Evolutionary conservation across 1,140 invertebrate species (phyloP).

Genomic region (Saccostrea echinata): DNA sequence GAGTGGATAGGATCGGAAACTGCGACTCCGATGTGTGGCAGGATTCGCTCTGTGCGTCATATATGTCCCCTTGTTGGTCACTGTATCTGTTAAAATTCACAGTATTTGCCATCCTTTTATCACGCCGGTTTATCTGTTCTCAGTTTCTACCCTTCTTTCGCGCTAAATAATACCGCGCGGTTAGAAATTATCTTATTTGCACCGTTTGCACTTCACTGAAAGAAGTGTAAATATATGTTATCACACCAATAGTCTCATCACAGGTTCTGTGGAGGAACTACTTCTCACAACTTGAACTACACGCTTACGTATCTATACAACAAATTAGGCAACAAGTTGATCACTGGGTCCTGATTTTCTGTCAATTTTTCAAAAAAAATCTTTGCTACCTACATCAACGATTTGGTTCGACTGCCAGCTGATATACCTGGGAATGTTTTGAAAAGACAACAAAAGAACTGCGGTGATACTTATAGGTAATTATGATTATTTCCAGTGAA

Average conservation of each 20-base stretch:
- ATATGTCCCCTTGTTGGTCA: constrained; percentile 1
- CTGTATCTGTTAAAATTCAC: constrained; percentile 1
- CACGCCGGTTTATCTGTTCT: background rate
- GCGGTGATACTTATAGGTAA: constrained; percentile 40
- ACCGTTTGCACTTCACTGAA: constrained; percentile 22
- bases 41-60: background rate
- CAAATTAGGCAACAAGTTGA: constrained; percentile 15
- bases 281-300: background rate
- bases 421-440: constrained; percentile 25
- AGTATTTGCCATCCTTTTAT: constrained; percentile 17
- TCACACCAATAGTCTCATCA: background rate
- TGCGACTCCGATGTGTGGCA: background rate
- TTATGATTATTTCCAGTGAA: constrained; percentile 33
- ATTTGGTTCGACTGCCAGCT: background rate
- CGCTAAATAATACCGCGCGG: background rate
- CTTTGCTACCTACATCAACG: constrained; percentile 42
- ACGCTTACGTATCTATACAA: background rate
- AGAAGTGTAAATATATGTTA: constrained; percentile 42
- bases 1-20: background rate
- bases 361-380: constrained; percentile 22
- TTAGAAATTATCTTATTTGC: constrained; percentile 27
- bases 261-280: background rate
- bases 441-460: background rate
- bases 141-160: constrained; percentile 14
- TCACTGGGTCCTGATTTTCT: background rate